Base-by-base conservation (phyloP, 2,113 vertebrate genomes). In the Trichomycterus rosablanca region DNA sequence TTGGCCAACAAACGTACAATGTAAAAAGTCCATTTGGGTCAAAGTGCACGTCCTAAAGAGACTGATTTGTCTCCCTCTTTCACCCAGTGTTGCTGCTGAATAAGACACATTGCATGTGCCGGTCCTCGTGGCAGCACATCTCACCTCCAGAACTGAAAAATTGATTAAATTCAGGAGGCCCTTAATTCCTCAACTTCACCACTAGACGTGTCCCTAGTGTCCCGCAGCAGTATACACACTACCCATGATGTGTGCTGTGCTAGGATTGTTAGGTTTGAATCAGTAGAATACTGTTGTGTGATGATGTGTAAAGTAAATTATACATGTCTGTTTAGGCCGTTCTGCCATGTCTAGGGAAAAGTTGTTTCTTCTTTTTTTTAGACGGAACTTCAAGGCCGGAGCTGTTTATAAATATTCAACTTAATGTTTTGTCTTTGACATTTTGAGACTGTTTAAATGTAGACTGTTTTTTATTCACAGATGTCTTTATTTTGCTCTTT, bases 181-280 rank as follows among this genome's bases (percentile, higher is more conserved):
- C 71, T 78, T 80, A 84, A 84, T 89, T 87, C 76, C 78, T 89
- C 83, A 87, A 80, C 83, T 82, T 84, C 84, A 87, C 69, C 68
- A 70, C 76, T 78, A 85, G 81, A 87, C 84, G 74, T 78, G 81
- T 77, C 77, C 74, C 76, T 71, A 73, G 77, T 78, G 75, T 81
- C 83, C 77, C 78, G 70, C 75, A 77, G 81, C 72, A 59, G 34
- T 48, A 75, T 64, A 67, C 78, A 75, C n/a, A n/a, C n/a, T n/a
- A n/a, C n/a, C n/a, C 63, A 55, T 63, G 73, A 78, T 74, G 76
- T 80, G 72, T 71, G 43, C 34, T 28, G 15, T 53, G 2, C 39
- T 32, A 52, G 18, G 10, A 26, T 42, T 63, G 7, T 72, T 72
- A 24, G n/a, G 58, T 72, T 56, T 64, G 35, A 73, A 70, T 64